phyloP scores from a whole-genome alignment of 2,113 vertebrate genomes.

The Scophthalmus maximus region DNA sequence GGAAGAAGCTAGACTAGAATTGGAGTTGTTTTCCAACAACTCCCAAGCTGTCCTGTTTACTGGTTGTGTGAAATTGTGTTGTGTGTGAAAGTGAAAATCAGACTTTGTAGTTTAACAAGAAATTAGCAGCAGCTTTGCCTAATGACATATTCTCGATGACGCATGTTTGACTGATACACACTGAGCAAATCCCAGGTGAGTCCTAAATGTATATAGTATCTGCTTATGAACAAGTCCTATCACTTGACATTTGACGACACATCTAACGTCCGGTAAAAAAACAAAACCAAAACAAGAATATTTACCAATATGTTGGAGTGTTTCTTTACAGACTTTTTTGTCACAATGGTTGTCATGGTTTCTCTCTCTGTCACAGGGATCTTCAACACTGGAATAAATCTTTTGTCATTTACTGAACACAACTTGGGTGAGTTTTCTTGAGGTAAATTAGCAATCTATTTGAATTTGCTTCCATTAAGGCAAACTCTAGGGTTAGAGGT shows the following conservation, averaged over 20 bases:
- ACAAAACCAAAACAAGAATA: background rate
- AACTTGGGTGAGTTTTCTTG: constrained; percentile 74
- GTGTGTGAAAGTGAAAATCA: background rate
- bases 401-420: constrained; percentile 77
- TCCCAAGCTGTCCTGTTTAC: background rate
- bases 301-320: too few species aligned
- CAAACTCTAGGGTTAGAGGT: constrained; percentile 41
- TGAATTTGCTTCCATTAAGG: constrained; percentile 19
- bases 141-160: too few species aligned
- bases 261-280: background rate
- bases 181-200: background rate
- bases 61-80: background rate
- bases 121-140: background rate
- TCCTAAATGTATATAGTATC: background rate
- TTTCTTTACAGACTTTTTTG: background rate
- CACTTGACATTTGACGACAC: too few species aligned
- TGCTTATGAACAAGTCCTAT: too few species aligned
- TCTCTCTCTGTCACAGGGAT: constrained; percentile 57
- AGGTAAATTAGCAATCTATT: constrained; percentile 16
- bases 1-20: background rate
- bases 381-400: constrained; percentile 71
- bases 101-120: background rate
- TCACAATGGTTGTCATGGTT: background rate
- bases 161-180: background rate
- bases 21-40: background rate